These are phyloP conservation scores for Chrysolina haemoptera DNA, from an alignment of 2,888 invertebrate species.

Conservation along the genomic window DNA sequence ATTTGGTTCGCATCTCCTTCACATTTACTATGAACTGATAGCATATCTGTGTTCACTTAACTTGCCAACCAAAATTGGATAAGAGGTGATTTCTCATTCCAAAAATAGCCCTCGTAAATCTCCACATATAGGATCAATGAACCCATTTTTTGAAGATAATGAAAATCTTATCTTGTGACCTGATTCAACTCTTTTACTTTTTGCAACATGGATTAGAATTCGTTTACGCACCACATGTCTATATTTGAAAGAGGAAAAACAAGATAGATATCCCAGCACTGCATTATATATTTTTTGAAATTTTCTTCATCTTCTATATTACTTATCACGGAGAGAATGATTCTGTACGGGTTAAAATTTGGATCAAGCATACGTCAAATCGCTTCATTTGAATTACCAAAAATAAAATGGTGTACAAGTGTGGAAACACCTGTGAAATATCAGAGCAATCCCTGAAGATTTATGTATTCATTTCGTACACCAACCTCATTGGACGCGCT, in stretches of 20 bases:
- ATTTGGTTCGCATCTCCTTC: background rate
- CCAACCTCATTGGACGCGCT: too few species aligned
- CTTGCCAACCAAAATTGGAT: conserved; percentile 5
- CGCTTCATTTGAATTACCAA: too few species aligned
- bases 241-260: background rate
- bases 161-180: conserved; percentile 31
- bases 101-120: conserved; percentile 25
- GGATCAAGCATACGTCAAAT: too few species aligned
- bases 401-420: too few species aligned
- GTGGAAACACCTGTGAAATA: too few species aligned
- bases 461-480: too few species aligned
- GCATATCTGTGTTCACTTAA: conserved; percentile 5
- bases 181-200: conserved; percentile 25
- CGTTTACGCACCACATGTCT: background rate
- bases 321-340: too few species aligned
- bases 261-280: background rate
- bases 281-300: background rate
- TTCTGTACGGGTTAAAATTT: too few species aligned
- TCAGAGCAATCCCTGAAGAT: too few species aligned
- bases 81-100: conserved; percentile 15
- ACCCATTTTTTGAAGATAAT: conserved; percentile 30
- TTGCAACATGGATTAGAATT: conserved; percentile 5
- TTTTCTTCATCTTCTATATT: background rate
- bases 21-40: background rate
- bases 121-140: conserved; percentile 34